phyloP scores from a whole-genome alignment of 2,888 invertebrate species.

The Ormyrus thymus region DNA sequence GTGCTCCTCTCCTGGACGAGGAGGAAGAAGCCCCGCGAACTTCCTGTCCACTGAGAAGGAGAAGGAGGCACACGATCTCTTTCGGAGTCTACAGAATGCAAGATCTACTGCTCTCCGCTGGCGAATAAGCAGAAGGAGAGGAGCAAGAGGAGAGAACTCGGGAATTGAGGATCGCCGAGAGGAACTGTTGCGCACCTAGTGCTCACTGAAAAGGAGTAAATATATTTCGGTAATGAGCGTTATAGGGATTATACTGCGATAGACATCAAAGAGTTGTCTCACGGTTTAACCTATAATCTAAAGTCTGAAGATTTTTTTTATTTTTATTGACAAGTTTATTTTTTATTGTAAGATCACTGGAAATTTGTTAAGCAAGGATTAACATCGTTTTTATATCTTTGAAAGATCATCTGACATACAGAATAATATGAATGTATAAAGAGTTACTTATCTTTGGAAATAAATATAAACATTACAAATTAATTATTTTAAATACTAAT shows the following conservation, averaged over 20 bases:
- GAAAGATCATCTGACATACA: too few relatives aligned
- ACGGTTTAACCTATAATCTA: too few relatives aligned
- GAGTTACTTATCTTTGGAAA: too few relatives aligned
- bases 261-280: neutral
- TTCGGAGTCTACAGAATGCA: slow-evolving; percentile 2
- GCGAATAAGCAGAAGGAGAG: slow-evolving; percentile 55
- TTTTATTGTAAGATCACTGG: too few relatives aligned
- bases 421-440: too few relatives aligned
- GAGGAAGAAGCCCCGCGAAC: slow-evolving; percentile 39
- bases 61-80: neutral
- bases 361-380: too few relatives aligned
- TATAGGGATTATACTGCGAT: neutral
- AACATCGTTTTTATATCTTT: too few relatives aligned
- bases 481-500: too few relatives aligned
- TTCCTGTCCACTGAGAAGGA: neutral
- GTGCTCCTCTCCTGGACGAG: slow-evolving; percentile 46
- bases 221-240: slow-evolving; percentile 50
- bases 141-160: slow-evolving; percentile 54
- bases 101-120: neutral
- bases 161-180: slow-evolving; percentile 29
- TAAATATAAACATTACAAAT: too few relatives aligned
- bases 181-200: slow-evolving; percentile 48
- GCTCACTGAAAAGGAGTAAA: slow-evolving; percentile 51
- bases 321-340: too few relatives aligned
- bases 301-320: too few relatives aligned